Base-by-base conservation (phyloP, 2,888 invertebrate genomes). In the Hemicrepidius hirtus region DNA sequence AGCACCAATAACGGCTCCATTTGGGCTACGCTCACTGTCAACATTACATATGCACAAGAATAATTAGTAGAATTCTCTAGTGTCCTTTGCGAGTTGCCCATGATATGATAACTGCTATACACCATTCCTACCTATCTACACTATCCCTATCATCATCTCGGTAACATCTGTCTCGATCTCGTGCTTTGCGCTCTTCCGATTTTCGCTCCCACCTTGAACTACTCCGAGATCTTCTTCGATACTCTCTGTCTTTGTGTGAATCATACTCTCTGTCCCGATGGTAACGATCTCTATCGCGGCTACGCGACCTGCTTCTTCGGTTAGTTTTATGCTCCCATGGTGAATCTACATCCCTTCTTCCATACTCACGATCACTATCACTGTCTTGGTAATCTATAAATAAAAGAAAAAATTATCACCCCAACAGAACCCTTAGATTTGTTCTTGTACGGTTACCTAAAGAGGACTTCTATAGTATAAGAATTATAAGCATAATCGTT, bases 81-180 rank as follows among this genome's bases (percentile, higher is more conserved):
- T 67, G n/a, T 41, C 44, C 49, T 67, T 50, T 55, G 24, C 53
- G 68, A 68, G 60, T 50, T 65, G 71, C 71, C 71, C 71, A 63
- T 71, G 71, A 71, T 53, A 70, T 70, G 64, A 71, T 20, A 71
- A 71, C 67, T 67, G 72, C 64, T 64, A 72, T 73, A 74, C 35
- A 57, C 74, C 74, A 55, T 46, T 81, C 81, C 79, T 85, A 86
- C 85, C 85, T 85, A 83, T 87, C 86, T 37, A 80, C 80, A 82
- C 86, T 86, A 80, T 86, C 85, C 80, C 83, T 84, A 80, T 86
- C 86, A 80, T 86, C 84, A 74, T 86, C 85, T 76, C 84, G 82
- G 77, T 86, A 85, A 72, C 78, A 80, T 77, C 84, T 80, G 72
- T 87, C 86, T 75, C 85, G 82, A 77, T 86, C 85, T 71, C 85